phyloP scores from a whole-genome alignment of 2,797 vertebrate species.

The Kryptolebias ocellatus region DNA sequence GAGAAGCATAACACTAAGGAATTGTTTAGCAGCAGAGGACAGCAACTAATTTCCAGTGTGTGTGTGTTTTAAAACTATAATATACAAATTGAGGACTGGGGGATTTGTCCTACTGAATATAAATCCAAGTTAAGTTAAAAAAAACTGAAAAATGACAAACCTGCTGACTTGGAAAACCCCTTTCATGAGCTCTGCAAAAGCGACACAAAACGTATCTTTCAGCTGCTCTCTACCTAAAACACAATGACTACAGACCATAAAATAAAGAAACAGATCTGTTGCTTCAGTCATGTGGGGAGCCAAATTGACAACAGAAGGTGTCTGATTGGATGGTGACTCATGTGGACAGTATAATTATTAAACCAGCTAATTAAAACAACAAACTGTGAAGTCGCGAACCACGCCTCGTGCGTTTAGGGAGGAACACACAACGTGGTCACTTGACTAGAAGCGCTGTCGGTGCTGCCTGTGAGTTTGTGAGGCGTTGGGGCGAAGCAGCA shows the following conservation, averaged over 20 bases:
- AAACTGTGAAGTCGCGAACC: constrained; percentile 26
- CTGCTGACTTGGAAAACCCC: background rate
- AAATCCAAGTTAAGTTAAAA: constrained; percentile 1
- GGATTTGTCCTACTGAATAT: background rate
- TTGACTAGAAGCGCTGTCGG: constrained; percentile 31
- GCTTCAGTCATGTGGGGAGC: background rate
- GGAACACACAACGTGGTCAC: constrained; percentile 20
- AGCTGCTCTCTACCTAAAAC: constrained; percentile 4
- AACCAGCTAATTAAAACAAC: constrained; percentile 1
- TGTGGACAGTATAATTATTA: constrained; percentile 15
- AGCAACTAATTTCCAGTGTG: constrained; percentile 3
- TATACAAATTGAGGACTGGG: constrained; percentile 2
- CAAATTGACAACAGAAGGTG: constrained; percentile 3
- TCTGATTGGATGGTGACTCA: constrained; percentile 1
- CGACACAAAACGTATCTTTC: constrained; percentile 1
- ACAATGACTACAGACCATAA: background rate
- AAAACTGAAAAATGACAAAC: background rate
- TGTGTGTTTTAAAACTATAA: constrained; percentile 13
- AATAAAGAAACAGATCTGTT: constrained; percentile 1
- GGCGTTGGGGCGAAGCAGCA: constrained; percentile 39
- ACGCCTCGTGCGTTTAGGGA: constrained; percentile 31
- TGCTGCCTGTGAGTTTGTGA: constrained; percentile 31
- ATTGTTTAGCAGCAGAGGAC: constrained; percentile 14
- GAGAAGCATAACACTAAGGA: constrained; percentile 58
- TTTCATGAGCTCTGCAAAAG: background rate